Evolutionary conservation across 64 coral and sea anemone genomes (phyloP), one percentile per base, ranked within the genome.

Genomic region (Porites lutea): DNA sequence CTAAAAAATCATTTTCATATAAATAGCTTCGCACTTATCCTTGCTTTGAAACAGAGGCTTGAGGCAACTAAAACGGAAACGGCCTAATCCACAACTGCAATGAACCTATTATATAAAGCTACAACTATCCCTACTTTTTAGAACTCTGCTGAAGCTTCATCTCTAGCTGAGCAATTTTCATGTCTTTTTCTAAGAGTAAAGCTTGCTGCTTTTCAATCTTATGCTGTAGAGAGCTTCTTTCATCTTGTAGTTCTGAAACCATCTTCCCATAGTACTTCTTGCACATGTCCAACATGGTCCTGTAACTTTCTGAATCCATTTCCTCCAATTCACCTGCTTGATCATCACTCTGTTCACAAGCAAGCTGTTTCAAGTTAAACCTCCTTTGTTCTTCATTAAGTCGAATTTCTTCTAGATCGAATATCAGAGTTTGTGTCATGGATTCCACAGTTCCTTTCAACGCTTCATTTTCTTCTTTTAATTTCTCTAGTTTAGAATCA

Each of bases 201-300:
- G 84, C 88, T 92, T 98, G 83, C 64, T 95, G 96, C 37, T 23
- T 88, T 85, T 98, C 96, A 55, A 95, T 20, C 79, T 98, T 98
- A 53, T 98, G 89, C 73, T 98, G 96, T 11, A 98, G 67, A 9
- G 72, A 18, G 70, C 88, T 83, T 65, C 86, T 95, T 23, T 98
- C 96, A 11, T 92, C 71, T 48, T 95, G 96, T 22, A 98, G 46
- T 16, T 98, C 96, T 55, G 59, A 61, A 1, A 98, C 96, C 96
- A 98, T 95, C 46, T 98, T 88, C 6, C 96, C 96, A 89, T 98
- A 98, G 18, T 98, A 98, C 47, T 89, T 82, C 43, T 98, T 98
- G 79, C 93, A 98, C 92, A 98, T 92, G 14, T 98, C 96, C 21
- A 98, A 65, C 96, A 98, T 98, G 3, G 89, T 79, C 76, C 90